Percentiles rank a stretch among this genome's conserved stretches.
Conservation (phyloP, 2,888 invertebrate genomes). For the Ornithoptera priamus region DNA sequence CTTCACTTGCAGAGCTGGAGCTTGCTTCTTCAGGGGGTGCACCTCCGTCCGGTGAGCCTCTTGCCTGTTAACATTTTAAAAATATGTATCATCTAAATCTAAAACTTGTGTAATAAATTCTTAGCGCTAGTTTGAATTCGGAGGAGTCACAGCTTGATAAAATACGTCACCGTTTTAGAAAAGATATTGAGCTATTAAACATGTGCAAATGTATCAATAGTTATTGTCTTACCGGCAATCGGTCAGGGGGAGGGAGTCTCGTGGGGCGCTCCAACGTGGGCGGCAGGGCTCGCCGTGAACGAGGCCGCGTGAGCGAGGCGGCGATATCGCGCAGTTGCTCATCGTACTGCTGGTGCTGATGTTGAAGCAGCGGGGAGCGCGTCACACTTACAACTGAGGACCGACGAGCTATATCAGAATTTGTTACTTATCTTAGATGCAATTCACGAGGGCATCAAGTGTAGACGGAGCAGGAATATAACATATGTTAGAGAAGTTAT, state of each 20-base stretch:
- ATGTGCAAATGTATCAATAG: no score
- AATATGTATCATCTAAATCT: not conserved
- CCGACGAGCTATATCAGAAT: no score
- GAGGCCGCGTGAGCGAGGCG: conserved; percentile 88
- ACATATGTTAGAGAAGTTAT: no score
- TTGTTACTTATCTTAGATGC: no score
- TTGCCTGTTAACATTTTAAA: conserved; percentile 70
- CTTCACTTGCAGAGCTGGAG: conserved; percentile 84
- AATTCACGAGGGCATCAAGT: no score
- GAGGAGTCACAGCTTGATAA: no score
- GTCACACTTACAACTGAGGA: conserved; percentile 44
- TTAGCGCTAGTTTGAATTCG: no score
- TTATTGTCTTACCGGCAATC: conserved; percentile 55
- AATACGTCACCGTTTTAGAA: no score
- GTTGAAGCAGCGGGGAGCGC: conserved; percentile 71
- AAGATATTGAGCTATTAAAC: no score
- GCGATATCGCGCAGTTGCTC: conserved; percentile 91
- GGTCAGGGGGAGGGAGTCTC: conserved; percentile 69
- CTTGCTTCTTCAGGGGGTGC: conserved; percentile 83
- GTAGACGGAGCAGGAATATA: no score
- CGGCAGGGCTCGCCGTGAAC: conserved; percentile 75
- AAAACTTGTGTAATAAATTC: no score
- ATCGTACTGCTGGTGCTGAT: conserved; percentile 75
- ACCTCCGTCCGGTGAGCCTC: conserved; percentile 90
- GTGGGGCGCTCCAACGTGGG: conserved; percentile 81